A percentile compares a stretch with the other conserved stretches of the same genome.
Evolutionary conservation across 1,140 invertebrate genomes (phyloP).

Genomic region (Brachionus asplanchnoidis): DNA sequence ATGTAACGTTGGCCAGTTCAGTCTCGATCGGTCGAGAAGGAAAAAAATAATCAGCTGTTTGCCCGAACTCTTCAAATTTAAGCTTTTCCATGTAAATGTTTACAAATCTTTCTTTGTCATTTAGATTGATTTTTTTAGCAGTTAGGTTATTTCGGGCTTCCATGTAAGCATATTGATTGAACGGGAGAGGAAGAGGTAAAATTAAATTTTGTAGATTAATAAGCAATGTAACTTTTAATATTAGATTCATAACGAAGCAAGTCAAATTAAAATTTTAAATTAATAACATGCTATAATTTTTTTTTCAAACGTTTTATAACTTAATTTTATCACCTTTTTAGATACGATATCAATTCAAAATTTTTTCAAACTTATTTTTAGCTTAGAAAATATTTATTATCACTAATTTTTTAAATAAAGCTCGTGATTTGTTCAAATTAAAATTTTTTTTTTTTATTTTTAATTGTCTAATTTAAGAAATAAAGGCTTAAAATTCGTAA

Average conservation of each 20-base stretch:
- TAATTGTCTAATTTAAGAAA: neutral
- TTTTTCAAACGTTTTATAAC: neutral
- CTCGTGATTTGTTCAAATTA: neutral
- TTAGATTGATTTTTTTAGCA: neutral
- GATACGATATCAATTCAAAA: neutral
- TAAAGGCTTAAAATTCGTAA: neutral
- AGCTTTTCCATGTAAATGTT: conserved; percentile 26
- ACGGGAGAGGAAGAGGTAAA: neutral
- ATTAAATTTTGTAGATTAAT: neutral
- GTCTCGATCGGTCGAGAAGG: conserved; percentile 36
- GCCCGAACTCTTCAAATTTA: neutral
- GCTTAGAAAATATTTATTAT: neutral
- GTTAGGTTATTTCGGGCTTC: conserved; percentile 6
- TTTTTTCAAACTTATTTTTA: neutral
- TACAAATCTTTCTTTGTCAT: conserved; percentile 31
- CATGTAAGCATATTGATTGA: conserved; percentile 40
- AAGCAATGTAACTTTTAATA: neutral
- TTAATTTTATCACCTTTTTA: neutral
- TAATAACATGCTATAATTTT: neutral
- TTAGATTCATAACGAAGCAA: neutral
- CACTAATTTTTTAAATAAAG: neutral
- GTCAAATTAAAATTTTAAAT: neutral
- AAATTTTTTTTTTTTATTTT: neutral
- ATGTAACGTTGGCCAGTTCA: neutral
- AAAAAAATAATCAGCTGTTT: conserved; percentile 31